These are phyloP conservation scores for Melozone crissalis DNA, from an alignment of 2,113 vertebrate species.

Conservation along the genomic window DNA sequence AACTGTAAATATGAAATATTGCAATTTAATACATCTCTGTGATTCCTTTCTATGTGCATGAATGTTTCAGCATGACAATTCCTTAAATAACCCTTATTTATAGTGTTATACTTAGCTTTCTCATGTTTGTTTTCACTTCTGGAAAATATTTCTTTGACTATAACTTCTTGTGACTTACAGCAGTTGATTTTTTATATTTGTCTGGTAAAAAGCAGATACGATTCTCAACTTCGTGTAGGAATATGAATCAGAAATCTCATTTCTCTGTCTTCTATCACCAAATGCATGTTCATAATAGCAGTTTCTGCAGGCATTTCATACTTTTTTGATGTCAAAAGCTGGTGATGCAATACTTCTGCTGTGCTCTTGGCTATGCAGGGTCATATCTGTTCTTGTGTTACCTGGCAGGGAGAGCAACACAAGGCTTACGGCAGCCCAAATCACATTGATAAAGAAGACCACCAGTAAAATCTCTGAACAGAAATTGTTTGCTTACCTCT, in stretches of 20 bases:
- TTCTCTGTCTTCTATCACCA: neutral
- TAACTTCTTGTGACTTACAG: conserved; percentile 63
- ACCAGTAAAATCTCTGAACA: neutral
- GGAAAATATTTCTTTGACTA: conserved; percentile 73
- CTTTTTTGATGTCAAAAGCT: neutral
- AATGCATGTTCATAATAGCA: neutral
- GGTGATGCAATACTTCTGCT: neutral
- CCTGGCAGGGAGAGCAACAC: neutral
- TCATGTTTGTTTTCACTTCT: conserved; percentile 48
- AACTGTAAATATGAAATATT: conserved; percentile 53
- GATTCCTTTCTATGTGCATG: conserved; percentile 41
- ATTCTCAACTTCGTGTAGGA: neutral
- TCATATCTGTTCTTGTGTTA: neutral
- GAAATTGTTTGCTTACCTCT: neutral
- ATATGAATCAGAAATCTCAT: neutral
- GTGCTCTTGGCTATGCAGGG: neutral
- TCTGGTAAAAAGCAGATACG: neutral
- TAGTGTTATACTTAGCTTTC: neutral
- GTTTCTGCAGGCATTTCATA: neutral
- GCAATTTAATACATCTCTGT: conserved; percentile 36
- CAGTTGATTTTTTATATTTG: conserved; percentile 77
- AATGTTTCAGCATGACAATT: conserved; percentile 68
- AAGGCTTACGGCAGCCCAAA: neutral
- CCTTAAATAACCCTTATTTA: conserved; percentile 49
- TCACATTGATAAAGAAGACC: neutral